Base-by-base conservation (phyloP, 2,797 vertebrate species). In the Pagetopsis macropterus region DNA sequence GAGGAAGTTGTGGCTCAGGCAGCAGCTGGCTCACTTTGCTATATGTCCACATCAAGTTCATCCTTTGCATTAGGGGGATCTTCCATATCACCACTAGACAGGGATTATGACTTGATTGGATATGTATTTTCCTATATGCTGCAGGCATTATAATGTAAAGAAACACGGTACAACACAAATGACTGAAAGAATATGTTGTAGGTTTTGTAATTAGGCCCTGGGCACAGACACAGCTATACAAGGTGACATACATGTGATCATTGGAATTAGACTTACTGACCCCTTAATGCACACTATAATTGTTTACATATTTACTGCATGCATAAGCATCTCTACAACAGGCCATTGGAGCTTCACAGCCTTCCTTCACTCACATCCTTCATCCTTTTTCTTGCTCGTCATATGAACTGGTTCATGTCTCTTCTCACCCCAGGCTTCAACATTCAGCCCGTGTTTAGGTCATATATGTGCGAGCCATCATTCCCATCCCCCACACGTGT, bases 371-470 rank as follows among this genome's bases (percentile, higher is more conserved):
- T 55, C 4, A 10, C 59, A 9, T 72, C 46, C 67, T 56, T 75
- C 31, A 17, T 56, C 58, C 73, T 68, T 83, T 56, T 85, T 75
- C 64, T 55, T 85, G 72, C 78, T 76, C 83, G 57, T 80, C 81
- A 70, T 19, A 85, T 50, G 57, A 83, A 84, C 76, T 75, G 74
- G 68, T 79, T 84, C 78, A 79, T 70, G 57, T 88, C 63, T 82
- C 59, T 54, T 77, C 64, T 80, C 75, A 82, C 90, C 88, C 79
- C 16, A 45, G 87, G 88, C 85, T 70, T 89, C 70, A 70, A 76
- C 73, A 82, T 87, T 79, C 76, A 87, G 68, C 52, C 59, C 70
- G 66, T 76, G 68, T 84, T 82, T 74, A 65, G 83, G 79, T 88
- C 75, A 82, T 87, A 74, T 72, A 87, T 82, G 64, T 86, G 72